Conservation (phyloP, 1,140 invertebrate species). For the Dreissena polymorpha region DNA sequence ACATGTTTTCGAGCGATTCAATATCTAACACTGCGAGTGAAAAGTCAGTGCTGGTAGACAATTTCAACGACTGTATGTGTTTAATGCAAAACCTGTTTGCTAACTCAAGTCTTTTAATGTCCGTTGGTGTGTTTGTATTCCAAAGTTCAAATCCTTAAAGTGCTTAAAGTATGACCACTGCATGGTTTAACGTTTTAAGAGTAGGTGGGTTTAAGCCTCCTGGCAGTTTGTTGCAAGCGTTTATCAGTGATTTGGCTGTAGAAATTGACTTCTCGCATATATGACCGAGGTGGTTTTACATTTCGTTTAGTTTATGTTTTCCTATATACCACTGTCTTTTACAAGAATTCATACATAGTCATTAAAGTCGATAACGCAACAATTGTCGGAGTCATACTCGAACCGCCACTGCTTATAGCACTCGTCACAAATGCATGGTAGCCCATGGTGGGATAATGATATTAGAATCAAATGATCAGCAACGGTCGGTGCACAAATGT, state of each 20-base stretch:
- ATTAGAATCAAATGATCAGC: neutral
- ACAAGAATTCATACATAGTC: neutral
- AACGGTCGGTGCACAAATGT: neutral
- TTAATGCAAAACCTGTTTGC: too few species aligned
- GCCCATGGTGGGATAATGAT: constrained; percentile 1
- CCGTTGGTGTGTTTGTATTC: neutral
- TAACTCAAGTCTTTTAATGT: too few species aligned
- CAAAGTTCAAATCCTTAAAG: constrained; percentile 4
- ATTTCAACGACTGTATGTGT: too few species aligned
- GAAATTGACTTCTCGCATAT: neutral
- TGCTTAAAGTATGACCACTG: constrained; percentile 1
- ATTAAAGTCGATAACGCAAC: neutral
- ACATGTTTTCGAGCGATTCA: too few species aligned
- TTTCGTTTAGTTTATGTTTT: neutral
- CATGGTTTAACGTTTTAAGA: neutral
- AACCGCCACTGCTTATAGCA: neutral
- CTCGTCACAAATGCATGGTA: neutral
- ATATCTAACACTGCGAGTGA: too few species aligned
- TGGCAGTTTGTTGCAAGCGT: neutral
- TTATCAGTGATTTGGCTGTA: neutral
- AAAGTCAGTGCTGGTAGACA: too few species aligned
- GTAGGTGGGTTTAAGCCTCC: neutral
- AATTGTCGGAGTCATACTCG: neutral
- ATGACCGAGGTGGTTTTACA: neutral
- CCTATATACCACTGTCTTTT: neutral